Evolutionary conservation across 2,113 vertebrate species (phyloP).

Genomic region (western clawed frog (Xenopus tropicalis)): UCB_Xtro_10.0 CM004450.2:90492501-90493000

Average conservation of each 20-base stretch:
- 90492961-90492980: not conserved
- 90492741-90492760: constrained; percentile 69
- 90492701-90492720: constrained; percentile 39
- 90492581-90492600: constrained; percentile 7
- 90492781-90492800: constrained; percentile 29
- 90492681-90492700: constrained; percentile 46
- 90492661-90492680: constrained; percentile 62
- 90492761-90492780: constrained; percentile 53
- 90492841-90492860: not conserved
- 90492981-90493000: not conserved
- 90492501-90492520: not conserved
- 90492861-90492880: not conserved
- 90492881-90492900: constrained; percentile 41
- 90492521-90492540: constrained; percentile 11
- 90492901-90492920: constrained; percentile 22
- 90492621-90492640: constrained; percentile 40
- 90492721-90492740: constrained; percentile 37
- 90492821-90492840: not conserved
- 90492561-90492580: constrained; percentile 26
- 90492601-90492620: constrained; percentile 3
- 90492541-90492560: constrained; percentile 30
- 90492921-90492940: constrained; percentile 45
- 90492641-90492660: constrained; percentile 67
- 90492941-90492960: not conserved
- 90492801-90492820: not conserved